A percentile compares a stretch with the other conserved stretches of the same genome.
Conservation (phyloP, 1,140 invertebrate genomes). For the Caerostris extrusa region DNA sequence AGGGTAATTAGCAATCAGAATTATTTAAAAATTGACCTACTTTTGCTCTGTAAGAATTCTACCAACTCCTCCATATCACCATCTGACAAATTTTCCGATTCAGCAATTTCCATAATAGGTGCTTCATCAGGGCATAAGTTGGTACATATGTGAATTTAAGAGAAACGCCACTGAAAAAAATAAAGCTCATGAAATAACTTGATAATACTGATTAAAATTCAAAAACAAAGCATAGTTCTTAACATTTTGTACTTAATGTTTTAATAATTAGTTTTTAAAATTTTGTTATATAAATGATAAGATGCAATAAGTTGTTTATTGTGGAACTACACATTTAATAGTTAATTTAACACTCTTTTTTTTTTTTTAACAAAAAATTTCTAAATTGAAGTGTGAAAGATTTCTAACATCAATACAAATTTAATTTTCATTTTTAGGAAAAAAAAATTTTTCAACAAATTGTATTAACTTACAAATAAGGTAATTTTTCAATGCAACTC, state of each 20-base stretch:
- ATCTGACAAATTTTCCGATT: conserved; percentile 90
- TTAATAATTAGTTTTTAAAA: background rate
- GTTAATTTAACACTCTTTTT: background rate
- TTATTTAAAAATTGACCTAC: conserved; percentile 81
- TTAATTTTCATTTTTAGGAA: too few relatives aligned
- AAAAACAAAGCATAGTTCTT: background rate
- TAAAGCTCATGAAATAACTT: background rate
- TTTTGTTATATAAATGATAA: too few relatives aligned
- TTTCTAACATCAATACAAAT: too few relatives aligned
- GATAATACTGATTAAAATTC: background rate
- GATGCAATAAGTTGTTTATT: background rate
- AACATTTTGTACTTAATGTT: too few relatives aligned
- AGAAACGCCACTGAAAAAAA: conserved; percentile 83
- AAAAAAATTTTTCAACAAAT: too few relatives aligned
- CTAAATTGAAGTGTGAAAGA: too few relatives aligned
- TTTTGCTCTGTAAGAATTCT: conserved; percentile 86
- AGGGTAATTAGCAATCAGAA: too few relatives aligned
- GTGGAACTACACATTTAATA: background rate
- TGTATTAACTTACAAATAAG: too few relatives aligned
- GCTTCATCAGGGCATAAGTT: conserved; percentile 94
- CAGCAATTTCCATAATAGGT: conserved; percentile 90
- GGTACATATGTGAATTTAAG: conserved; percentile 91
- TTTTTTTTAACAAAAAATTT: too few relatives aligned
- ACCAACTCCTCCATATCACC: conserved; percentile 83
- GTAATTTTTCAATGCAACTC: too few relatives aligned